Base-by-base conservation (phyloP, 2,113 vertebrate genomes). In the Rhea americana region DNA sequence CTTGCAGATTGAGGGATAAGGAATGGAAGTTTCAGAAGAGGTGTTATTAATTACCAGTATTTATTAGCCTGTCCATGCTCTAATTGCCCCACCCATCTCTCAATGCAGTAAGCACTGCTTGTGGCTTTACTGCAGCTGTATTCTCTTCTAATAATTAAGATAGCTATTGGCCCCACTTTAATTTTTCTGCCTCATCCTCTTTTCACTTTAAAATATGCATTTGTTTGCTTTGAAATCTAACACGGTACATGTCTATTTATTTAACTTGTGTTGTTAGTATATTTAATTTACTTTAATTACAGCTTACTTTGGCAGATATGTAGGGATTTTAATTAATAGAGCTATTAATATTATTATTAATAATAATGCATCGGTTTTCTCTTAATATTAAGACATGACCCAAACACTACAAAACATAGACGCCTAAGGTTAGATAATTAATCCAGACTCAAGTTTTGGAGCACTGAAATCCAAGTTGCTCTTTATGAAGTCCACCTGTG, bases 211-310 rank as follows among this genome's bases (percentile, higher is more conserved):
- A 90, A 93, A 53, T 4, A 21, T 25, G 4, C 2, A 41, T 86
- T 86, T 73, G 21, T 93, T 95, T 90, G 56, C 32, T 91, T 79
- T 86, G 47, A 71, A 86, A 96, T 75, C 35, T 47, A 90, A 68
- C n/a, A 70, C 0, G 1, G 9, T 45, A 50, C 59, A 12, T 81
- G 18, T 41, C 12, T 76, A 9, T 65, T 84, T 39, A 43, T 59
- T 50, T 39, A 83, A 51, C 62, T 86, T 91, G 25, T 81, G 30
- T 50, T 88, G 13, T 58, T 58, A 81, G 22, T 50, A 76, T 45
- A 81, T 47, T 84, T 93, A 88, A 93, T 79, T 90, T 91, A 72
- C 5, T 89, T 83, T 76, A 90, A 84, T 91, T 90, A 45, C 7
- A 41, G 35, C 73, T 85, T 88, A 72, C 37, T 73, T 37, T 88